Evolutionary conservation across 2,888 invertebrate species (phyloP).

Genomic region (Slavum lentiscoides): DNA sequence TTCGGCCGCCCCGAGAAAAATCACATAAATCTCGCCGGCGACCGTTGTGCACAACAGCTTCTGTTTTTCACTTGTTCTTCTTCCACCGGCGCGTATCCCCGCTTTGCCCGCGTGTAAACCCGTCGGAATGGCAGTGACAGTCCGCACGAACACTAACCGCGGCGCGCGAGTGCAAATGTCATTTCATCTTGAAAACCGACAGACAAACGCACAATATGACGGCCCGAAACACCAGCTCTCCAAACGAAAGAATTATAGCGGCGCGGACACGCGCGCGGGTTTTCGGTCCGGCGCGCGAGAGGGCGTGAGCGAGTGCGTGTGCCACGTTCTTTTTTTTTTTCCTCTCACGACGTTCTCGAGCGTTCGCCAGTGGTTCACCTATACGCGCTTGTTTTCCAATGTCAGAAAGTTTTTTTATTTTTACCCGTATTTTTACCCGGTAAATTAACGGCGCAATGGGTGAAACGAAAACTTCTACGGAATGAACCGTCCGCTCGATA

Average conservation of each 20-base stretch:
- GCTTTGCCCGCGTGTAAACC: not conserved
- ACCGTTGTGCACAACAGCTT: not conserved
- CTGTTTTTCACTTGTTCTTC: not conserved
- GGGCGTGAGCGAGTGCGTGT: no score
- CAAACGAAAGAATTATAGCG: not conserved
- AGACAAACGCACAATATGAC: not conserved
- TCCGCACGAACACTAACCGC: not conserved
- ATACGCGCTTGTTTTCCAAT: no score
- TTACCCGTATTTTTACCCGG: no score
- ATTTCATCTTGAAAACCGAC: constrained; percentile 17
- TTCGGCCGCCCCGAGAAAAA: constrained; percentile 22
- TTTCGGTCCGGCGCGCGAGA: no score
- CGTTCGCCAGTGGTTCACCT: no score
- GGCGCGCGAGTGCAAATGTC: constrained; percentile 3
- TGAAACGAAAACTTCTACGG: no score
- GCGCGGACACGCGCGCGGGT: no score
- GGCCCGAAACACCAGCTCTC: not conserved
- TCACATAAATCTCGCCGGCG: constrained; percentile 37
- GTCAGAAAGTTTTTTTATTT: no score
- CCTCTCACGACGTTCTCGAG: no score
- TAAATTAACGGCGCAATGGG: no score
- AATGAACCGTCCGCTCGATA: no score
- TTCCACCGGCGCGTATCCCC: not conserved
- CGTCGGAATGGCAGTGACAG: constrained; percentile 30
- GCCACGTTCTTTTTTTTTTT: no score